These are phyloP conservation scores for Apaloderma vittatum DNA, from an alignment of 2,113 vertebrate genomes.

Conservation along the genomic window DNA sequence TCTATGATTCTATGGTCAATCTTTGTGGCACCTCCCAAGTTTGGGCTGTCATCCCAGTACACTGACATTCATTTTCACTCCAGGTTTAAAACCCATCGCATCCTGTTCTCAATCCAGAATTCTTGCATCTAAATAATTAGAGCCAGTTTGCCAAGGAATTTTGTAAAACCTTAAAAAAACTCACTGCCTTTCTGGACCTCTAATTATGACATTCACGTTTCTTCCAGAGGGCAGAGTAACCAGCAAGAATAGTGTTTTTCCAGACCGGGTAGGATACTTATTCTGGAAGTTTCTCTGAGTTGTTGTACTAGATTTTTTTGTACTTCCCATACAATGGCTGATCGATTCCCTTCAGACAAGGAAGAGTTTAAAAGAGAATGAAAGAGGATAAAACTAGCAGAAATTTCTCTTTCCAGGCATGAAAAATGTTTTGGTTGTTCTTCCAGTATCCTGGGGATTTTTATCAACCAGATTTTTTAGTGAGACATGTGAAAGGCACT, in stretches of 20 bases:
- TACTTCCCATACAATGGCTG: background rate
- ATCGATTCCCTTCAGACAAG: background rate
- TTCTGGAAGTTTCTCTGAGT: background rate
- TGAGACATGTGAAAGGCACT: background rate
- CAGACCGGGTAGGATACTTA: background rate
- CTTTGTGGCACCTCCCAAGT: background rate
- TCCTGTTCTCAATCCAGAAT: background rate
- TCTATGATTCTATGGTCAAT: rapidly evolving
- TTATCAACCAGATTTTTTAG: background rate
- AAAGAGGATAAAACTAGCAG: background rate
- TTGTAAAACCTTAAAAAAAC: background rate
- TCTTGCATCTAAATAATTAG: background rate
- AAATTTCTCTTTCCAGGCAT: background rate
- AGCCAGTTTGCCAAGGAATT: background rate
- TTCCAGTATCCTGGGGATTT: rapidly evolving
- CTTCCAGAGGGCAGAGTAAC: background rate
- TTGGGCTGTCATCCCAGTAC: background rate
- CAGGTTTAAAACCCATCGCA: background rate
- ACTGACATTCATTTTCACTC: background rate
- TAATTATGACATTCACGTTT: background rate
- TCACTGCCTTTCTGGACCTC: background rate
- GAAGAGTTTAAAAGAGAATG: background rate
- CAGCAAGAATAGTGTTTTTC: background rate
- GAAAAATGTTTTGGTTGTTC: background rate
- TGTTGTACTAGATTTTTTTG: background rate